A percentile compares a stretch with the other conserved stretches of the same genome.
Conservation (phyloP, 30 jellyfish, hydroid and myxozoan species). For the Catostylus mosaicus region DNA sequence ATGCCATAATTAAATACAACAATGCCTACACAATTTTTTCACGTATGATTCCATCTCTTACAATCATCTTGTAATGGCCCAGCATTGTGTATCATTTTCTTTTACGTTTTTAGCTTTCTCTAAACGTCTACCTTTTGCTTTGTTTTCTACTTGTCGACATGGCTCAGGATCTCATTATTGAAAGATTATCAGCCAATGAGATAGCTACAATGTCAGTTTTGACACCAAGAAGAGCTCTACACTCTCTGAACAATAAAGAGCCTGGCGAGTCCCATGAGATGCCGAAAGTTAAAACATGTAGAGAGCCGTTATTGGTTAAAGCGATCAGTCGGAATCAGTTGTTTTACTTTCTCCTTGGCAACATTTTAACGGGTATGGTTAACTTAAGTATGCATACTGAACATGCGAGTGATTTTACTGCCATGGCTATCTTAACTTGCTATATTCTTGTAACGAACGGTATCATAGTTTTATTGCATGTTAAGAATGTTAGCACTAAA, state of each 20-base stretch:
- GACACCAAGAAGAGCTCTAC: constrained; percentile 63
- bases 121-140: constrained; percentile 49
- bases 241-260: constrained; percentile 11
- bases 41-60: too few species aligned
- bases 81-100: too few species aligned
- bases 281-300: neutral
- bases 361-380: constrained; percentile 79
- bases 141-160: constrained; percentile 57
- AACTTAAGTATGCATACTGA: constrained; percentile 62
- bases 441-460: constrained; percentile 22
- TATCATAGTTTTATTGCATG: constrained; percentile 15
- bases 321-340: constrained; percentile 76
- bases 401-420: constrained; percentile 10
- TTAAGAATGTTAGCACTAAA: constrained; percentile 41
- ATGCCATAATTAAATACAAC: too few species aligned
- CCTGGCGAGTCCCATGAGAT: neutral
- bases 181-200: neutral
- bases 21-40: too few species aligned
- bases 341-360: constrained; percentile 75
- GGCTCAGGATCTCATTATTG: constrained; percentile 36
- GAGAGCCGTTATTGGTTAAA: constrained; percentile 53
- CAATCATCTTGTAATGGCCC: too few species aligned
- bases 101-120: constrained; percentile 36
- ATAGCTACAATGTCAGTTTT: neutral
- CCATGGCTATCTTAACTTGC: constrained; percentile 26